Conservation (phyloP, 2,888 invertebrate genomes). For the Agonopterix heracliana region DNA sequence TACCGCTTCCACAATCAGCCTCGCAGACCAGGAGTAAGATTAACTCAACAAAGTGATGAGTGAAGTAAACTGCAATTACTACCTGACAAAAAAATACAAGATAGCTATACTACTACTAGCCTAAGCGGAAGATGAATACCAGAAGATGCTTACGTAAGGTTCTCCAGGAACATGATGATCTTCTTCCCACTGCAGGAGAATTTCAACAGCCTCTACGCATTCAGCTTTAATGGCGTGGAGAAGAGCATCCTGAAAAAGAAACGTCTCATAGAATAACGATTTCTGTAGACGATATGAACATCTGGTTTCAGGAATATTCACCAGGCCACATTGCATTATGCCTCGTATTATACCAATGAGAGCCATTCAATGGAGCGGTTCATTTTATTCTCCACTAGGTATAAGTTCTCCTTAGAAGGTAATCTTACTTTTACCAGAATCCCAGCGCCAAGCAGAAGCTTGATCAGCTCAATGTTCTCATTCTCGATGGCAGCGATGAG, state of each 20-base stretch:
- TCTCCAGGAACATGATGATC: conserved; percentile 83
- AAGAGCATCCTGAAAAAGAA: conserved; percentile 82
- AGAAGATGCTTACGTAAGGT: conserved; percentile 80
- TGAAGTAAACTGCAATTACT: too few relatives aligned
- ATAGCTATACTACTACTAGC: too few relatives aligned
- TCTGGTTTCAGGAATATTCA: too few relatives aligned
- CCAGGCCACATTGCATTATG: too few relatives aligned
- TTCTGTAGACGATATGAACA: too few relatives aligned
- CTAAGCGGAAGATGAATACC: too few relatives aligned
- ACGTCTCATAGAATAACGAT: conserved; percentile 1
- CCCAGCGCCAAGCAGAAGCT: conserved; percentile 85
- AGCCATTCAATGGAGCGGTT: too few relatives aligned
- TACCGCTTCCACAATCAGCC: too few relatives aligned
- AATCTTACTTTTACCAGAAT: conserved; percentile 86
- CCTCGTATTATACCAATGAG: too few relatives aligned
- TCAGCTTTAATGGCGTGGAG: conserved; percentile 98
- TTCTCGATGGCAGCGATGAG: conserved; percentile 97
- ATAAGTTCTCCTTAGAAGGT: too few relatives aligned
- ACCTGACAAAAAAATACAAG: too few relatives aligned
- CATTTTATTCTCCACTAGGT: too few relatives aligned
- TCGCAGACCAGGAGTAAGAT: not conserved
- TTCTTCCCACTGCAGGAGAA: conserved; percentile 94
- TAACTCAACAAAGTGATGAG: not conserved
- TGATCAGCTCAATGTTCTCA: conserved; percentile 96
- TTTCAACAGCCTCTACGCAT: conserved; percentile 97